phyloP scores from a whole-genome alignment of 2,797 vertebrate genomes.

The Acestrorhynchus altus region DNA sequence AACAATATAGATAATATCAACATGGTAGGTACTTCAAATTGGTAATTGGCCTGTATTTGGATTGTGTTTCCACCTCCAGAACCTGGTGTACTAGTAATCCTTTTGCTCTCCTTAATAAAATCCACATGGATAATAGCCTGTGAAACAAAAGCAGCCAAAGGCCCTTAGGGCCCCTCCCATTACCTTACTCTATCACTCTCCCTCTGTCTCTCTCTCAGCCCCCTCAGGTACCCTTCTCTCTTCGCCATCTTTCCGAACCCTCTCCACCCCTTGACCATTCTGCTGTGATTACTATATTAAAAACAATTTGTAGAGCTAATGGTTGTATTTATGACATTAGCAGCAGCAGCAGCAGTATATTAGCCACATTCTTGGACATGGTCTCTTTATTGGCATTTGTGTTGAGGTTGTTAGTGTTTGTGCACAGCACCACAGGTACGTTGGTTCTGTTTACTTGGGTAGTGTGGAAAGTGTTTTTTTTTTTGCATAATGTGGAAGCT shows the following conservation, averaged over 20 bases:
- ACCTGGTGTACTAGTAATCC: constrained; percentile 33
- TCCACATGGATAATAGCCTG: constrained; percentile 59
- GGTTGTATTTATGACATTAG: constrained; percentile 9
- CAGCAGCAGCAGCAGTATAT: constrained; percentile 22
- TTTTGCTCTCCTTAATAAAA: constrained; percentile 59
- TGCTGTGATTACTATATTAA: constrained; percentile 32
- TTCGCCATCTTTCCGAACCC: constrained; percentile 11
- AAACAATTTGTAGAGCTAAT: not conserved
- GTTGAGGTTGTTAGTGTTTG: constrained; percentile 21
- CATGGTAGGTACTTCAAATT: constrained; percentile 49
- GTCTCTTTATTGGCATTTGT: constrained; percentile 33
- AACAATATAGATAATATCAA: constrained; percentile 55
- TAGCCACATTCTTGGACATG: constrained; percentile 11
- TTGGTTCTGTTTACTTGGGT: constrained; percentile 6
- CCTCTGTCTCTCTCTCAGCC: constrained; percentile 50
- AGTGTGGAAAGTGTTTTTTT: constrained; percentile 23
- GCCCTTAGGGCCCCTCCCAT: constrained; percentile 49
- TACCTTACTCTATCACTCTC: constrained; percentile 14
- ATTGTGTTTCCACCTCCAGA: constrained; percentile 31
- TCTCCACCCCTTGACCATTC: constrained; percentile 13
- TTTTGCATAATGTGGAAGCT: constrained; percentile 48
- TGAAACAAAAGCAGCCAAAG: constrained; percentile 64
- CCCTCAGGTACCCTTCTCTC: constrained; percentile 21
- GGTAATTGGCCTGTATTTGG: constrained; percentile 43
- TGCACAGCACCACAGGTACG: not conserved